Percentiles rank a stretch among this genome's conserved stretches.
phyloP scores from a whole-genome alignment of 2,797 vertebrate species.

The Peromyscus attwateri region DNA sequence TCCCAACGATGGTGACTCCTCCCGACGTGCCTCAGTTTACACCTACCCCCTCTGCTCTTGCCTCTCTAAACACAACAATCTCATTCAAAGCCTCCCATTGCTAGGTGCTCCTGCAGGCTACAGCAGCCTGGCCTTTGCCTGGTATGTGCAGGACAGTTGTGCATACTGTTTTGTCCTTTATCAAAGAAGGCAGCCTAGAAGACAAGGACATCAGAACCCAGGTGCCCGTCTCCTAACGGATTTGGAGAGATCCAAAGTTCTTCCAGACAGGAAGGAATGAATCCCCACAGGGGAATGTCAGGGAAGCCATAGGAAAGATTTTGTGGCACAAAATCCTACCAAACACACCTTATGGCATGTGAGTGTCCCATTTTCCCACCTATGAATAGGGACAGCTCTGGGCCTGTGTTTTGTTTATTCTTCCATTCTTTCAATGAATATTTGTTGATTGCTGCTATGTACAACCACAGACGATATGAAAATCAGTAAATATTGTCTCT shows the following conservation, averaged over 20 bases:
- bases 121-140: not conserved
- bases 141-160: not conserved
- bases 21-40: not conserved
- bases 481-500: conserved; percentile 1
- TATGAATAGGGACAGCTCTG: conserved; percentile 25
- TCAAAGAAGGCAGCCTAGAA: not conserved
- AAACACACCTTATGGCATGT: not conserved
- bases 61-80: not conserved
- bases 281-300: not conserved
- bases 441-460: not conserved
- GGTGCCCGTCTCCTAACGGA: not conserved
- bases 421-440: not conserved
- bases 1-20: not conserved
- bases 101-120: not conserved
- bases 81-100: not conserved
- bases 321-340: not conserved
- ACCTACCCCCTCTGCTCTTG: not conserved
- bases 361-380: not conserved
- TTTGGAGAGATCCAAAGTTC: conserved; percentile 44
- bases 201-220: conserved; percentile 3
- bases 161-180: not conserved
- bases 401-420: conserved; percentile 11
- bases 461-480: not conserved
- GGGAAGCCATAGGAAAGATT: not conserved
- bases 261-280: not conserved